Evolutionary conservation across 2,113 vertebrate genomes (phyloP).

Genomic region (Mus spicilegus): DNA sequence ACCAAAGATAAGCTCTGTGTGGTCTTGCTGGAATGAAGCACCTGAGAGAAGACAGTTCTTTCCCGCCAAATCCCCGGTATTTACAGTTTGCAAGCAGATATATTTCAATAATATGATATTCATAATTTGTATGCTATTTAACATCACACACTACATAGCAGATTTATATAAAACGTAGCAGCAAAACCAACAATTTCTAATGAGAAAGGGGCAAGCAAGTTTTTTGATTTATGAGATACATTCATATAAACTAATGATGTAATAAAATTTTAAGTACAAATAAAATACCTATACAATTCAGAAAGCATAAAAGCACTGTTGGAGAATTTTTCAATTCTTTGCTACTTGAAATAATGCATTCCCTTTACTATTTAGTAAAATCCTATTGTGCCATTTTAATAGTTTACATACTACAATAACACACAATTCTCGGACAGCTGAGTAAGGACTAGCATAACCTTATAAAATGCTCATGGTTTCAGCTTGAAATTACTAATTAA

Average conservation of each 20-base stretch:
- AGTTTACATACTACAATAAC: neutral
- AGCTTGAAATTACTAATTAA: constrained; percentile 52
- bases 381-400: neutral
- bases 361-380: neutral
- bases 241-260: constrained; percentile 41
- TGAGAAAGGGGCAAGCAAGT: constrained; percentile 49
- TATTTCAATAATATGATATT: constrained; percentile 71
- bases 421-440: constrained; percentile 2
- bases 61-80: constrained; percentile 60
- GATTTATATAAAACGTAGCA: constrained; percentile 61
- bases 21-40: constrained; percentile 68
- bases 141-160: constrained; percentile 22
- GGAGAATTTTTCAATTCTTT: neutral
- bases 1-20: constrained; percentile 74
- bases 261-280: constrained; percentile 51
- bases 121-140: constrained; percentile 64
- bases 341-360: constrained; percentile 24
- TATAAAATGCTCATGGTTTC: constrained; percentile 45
- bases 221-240: constrained; percentile 57
- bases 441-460: constrained; percentile 9
- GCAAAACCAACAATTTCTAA: constrained; percentile 64
- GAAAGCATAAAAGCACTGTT: neutral
- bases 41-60: constrained; percentile 79
- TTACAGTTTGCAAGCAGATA: constrained; percentile 67
- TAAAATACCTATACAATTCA: constrained; percentile 37